A percentile compares a stretch with the other conserved stretches of the same genome.
Conservation (phyloP, 2,888 invertebrate species). For the Seira sanloemensis region DNA sequence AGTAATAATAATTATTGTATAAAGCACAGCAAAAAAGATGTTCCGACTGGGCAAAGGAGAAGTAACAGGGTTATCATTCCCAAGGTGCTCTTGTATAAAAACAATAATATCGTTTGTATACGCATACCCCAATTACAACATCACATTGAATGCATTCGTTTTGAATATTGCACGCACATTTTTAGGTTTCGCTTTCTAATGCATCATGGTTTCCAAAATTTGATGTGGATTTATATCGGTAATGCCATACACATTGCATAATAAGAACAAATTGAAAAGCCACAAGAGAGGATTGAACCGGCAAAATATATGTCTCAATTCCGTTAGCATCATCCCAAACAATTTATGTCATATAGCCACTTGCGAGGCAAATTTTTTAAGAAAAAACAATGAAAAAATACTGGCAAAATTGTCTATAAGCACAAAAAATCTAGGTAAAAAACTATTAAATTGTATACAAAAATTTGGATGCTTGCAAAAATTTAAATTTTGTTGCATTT, state of each 20-base stretch:
- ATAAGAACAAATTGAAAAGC: slow-evolving; percentile 43
- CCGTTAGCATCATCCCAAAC: slow-evolving; percentile 36
- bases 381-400: neutral
- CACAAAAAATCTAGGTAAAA: neutral
- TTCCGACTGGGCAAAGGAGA: neutral
- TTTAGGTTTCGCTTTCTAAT: neutral
- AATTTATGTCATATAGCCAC: no score
- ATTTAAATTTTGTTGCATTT: neutral
- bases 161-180: neutral
- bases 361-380: neutral
- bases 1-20: no score
- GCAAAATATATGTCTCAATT: slow-evolving; percentile 50
- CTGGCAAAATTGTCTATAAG: neutral
- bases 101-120: neutral
- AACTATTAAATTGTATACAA: neutral
- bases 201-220: neutral
- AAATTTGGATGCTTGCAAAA: neutral
- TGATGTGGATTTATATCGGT: no score
- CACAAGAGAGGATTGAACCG: slow-evolving; percentile 49
- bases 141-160: neutral
- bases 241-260: neutral
- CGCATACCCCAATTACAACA: no score
- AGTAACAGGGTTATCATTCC: neutral
- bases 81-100: neutral
- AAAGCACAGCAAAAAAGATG: neutral